Percentiles rank a stretch among this genome's conserved stretches.
Evolutionary conservation across 2,113 vertebrate genomes (phyloP).

Genomic region (Hipposideros armiger): DNA sequence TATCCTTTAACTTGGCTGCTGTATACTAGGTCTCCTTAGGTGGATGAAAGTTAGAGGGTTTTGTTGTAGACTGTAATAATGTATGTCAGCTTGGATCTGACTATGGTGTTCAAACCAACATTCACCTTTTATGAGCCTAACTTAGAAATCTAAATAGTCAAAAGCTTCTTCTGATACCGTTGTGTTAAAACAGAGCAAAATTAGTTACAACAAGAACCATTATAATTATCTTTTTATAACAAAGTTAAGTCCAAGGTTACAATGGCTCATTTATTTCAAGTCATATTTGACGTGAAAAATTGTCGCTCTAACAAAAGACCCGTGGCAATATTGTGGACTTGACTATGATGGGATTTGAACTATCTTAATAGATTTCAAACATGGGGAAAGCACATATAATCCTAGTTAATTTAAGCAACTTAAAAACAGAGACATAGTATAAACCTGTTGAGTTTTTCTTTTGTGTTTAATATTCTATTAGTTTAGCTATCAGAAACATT

Average conservation of each 20-base stretch:
- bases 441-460: not conserved
- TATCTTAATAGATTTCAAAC: not conserved
- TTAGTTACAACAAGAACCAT: not conserved
- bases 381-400: not conserved
- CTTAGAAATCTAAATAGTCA: conserved; percentile 45
- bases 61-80: conserved; percentile 12
- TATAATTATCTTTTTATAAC: conserved; percentile 53
- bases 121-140: not conserved
- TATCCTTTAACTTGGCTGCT: not conserved
- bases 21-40: not conserved
- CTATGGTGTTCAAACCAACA: not conserved
- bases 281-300: conserved; percentile 62
- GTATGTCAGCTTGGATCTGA: not conserved
- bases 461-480: conserved; percentile 34
- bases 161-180: not conserved
- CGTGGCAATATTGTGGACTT: not conserved
- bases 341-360: not conserved
- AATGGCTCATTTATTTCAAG: conserved; percentile 64
- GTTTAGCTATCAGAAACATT: conserved; percentile 1
- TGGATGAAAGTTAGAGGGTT: not conserved
- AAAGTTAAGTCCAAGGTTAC: conserved; percentile 49
- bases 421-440: not conserved
- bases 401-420: not conserved
- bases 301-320: conserved; percentile 42
- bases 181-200: conserved; percentile 51